These are phyloP conservation scores for Pollimyrus isidori DNA, from an alignment of 2,113 vertebrate species.

Conservation along the genomic window DNA sequence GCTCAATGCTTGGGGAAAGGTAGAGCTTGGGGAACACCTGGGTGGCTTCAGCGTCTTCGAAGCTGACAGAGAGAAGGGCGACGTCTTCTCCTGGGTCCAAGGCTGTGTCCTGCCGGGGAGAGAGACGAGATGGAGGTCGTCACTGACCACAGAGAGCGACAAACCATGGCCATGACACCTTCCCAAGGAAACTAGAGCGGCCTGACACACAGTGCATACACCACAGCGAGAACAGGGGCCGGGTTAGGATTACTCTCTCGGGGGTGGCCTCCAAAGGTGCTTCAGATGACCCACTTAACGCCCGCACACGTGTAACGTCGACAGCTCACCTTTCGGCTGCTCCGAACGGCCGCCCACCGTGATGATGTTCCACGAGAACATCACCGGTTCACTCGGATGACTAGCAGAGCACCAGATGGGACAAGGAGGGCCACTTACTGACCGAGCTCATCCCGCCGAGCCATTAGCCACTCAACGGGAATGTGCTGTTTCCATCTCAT, in stretches of 20 bases:
- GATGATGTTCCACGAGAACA: constrained; percentile 42
- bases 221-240: neutral
- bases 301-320: neutral
- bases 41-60: constrained; percentile 94
- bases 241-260: neutral
- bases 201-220: neutral
- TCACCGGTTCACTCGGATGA: constrained; percentile 47
- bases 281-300: neutral
- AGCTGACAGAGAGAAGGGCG: constrained; percentile 89
- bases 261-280: neutral
- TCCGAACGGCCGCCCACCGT: constrained; percentile 54
- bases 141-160: neutral
- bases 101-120: constrained; percentile 72
- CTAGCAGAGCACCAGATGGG: neutral
- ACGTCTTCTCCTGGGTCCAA: constrained; percentile 96
- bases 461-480: neutral
- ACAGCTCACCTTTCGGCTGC: constrained; percentile 54
- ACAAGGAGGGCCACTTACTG: neutral
- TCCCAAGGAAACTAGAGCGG: neutral
- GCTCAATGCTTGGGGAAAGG: constrained; percentile 92
- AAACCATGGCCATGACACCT: neutral
- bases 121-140: neutral
- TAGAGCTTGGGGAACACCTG: constrained; percentile 95
- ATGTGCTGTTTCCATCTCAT: neutral
- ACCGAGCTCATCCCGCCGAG: neutral